phyloP scores from a whole-genome alignment of 2,113 vertebrate species.

The Lota lota region DNA sequence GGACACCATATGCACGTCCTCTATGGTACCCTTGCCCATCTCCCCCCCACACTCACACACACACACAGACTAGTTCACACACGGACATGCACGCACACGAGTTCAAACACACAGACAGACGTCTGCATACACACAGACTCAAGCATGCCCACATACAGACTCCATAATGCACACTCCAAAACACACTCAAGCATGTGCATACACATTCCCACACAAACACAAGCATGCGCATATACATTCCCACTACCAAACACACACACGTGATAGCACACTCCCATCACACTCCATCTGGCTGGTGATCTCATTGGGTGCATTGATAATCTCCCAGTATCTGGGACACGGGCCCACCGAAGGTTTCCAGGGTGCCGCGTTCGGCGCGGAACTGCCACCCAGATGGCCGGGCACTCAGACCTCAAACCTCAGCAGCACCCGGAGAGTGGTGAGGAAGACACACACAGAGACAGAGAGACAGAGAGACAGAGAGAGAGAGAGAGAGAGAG shows the following conservation, averaged over 20 bases:
- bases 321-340: conserved; percentile 73
- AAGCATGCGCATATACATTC: conserved; percentile 23
- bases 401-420: conserved; percentile 64
- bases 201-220: conserved; percentile 28
- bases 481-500: conserved; percentile 34
- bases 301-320: conserved; percentile 72
- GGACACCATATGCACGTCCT: conserved; percentile 57
- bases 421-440: conserved; percentile 37
- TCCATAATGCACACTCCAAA: conserved; percentile 13
- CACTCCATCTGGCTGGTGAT: conserved; percentile 72
- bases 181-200: conserved; percentile 14
- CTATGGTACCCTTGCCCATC: conserved; percentile 51
- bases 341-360: conserved; percentile 63
- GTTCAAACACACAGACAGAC: too few species aligned
- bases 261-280: conserved; percentile 56
- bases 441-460: neutral
- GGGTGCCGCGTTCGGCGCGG: conserved; percentile 54
- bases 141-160: conserved; percentile 20
- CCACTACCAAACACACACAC: conserved; percentile 19
- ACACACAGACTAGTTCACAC: too few species aligned
- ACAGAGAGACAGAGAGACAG: conserved; percentile 3
- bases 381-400: conserved; percentile 61
- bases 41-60: conserved; percentile 27
- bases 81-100: too few species aligned
- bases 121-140: conserved; percentile 7